Evolutionary conservation across 2,113 vertebrate genomes (phyloP).

Genomic region (Chaetodon auriga): DNA sequence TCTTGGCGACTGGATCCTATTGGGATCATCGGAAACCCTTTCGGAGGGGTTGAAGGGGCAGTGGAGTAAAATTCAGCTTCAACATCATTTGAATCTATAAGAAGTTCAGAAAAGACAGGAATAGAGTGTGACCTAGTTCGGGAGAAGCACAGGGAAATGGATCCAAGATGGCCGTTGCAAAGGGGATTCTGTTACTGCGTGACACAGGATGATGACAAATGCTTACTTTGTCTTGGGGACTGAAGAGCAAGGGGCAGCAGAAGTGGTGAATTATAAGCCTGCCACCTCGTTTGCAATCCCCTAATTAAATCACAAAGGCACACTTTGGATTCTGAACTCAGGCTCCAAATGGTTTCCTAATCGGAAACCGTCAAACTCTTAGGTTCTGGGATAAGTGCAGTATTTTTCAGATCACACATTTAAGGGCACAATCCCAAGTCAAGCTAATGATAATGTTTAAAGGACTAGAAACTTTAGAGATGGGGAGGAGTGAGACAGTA

Average conservation of each 20-base stretch:
- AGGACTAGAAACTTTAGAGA: conserved; percentile 26
- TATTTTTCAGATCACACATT: conserved; percentile 42
- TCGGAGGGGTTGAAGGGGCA: background rate
- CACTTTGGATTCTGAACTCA: conserved; percentile 38
- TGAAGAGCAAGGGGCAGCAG: conserved; percentile 11
- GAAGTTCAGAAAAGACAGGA: conserved; percentile 2
- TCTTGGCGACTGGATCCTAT: conserved; percentile 11
- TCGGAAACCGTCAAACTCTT: background rate
- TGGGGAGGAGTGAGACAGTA: background rate
- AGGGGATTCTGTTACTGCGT: conserved; percentile 8
- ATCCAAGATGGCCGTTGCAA: conserved; percentile 31
- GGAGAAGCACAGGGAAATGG: background rate
- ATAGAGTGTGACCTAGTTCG: conserved; percentile 39
- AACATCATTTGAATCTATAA: conserved; percentile 1
- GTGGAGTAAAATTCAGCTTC: background rate
- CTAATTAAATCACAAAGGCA: conserved; percentile 61
- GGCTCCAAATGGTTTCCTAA: conserved; percentile 39
- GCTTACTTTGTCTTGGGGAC: conserved; percentile 31
- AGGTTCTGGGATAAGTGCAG: conserved; percentile 36
- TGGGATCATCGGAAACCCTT: conserved; percentile 5
- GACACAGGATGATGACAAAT: conserved; percentile 4
- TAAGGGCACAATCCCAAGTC: conserved; percentile 4
- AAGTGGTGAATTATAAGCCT: conserved; percentile 67
- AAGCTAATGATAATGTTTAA: conserved; percentile 20
- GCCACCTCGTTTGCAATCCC: conserved; percentile 55